Evolutionary conservation across 2,888 invertebrate species (phyloP), one percentile per base, ranked within the genome.

Genomic region (Athalia circularis): DNA sequence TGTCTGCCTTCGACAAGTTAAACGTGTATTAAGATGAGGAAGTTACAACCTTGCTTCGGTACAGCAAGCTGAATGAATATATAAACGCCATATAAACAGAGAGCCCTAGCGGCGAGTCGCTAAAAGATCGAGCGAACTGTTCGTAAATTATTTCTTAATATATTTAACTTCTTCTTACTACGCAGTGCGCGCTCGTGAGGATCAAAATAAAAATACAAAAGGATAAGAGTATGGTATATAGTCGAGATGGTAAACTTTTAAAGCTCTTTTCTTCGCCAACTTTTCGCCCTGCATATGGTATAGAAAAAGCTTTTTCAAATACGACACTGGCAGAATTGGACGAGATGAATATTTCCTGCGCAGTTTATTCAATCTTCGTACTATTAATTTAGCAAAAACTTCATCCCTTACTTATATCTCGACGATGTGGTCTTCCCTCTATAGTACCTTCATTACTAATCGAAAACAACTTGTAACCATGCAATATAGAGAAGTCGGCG

Each of bases 1-100:
- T 67, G 67, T 67, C 50, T 13, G 7, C 67, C 50, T 67, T 50
- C 6, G 47, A 68, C 52, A 68, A 68, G 29, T 54, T 68, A 54
- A 68, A 43, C 68, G 54, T 68, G 68, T 43, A 68, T 68, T 68
- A 68, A 68, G 54, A 68, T 52, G 68, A 43, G 52, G n/a, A 68
- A 68, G 68, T 54, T 68, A 54, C 68, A 68, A 29, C 29, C 29
- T 29, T 29, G 29, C 29, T 29, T 29, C 2, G 29, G 29, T 29
- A 29, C 29, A 29, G 29, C 29, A 29, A 29, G 29, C 29, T 29
- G 29, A 2, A 29, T 29, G 29, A 29, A 29, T 29, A 29, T 2
- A 29, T 29, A 29, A 29, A 29, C 29, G 29, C 29, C 29, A 29
- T 29, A 29, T 29, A 29, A 29, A 29, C 29, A 29, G 29, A 29